Percentiles rank a stretch among this genome's conserved stretches.
Evolutionary conservation across 2,888 invertebrate genomes (phyloP).

Genomic region (Serrognathus titanus): DNA sequence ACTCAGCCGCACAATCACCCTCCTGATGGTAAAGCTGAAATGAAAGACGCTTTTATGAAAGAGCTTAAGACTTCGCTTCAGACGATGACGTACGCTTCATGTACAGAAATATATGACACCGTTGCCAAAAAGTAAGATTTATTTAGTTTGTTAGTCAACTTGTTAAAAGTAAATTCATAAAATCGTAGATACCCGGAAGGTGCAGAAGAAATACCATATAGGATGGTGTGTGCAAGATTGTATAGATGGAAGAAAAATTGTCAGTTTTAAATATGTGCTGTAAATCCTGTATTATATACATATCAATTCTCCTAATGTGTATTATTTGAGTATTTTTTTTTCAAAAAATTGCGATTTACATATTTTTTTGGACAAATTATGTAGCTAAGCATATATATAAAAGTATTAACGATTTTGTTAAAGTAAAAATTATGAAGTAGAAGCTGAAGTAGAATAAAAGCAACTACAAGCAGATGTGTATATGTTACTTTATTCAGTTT

Average conservation of each 20-base stretch:
- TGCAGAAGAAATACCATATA: conserved; percentile 36
- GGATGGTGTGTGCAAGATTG: conserved; percentile 38
- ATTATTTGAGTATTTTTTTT: no score
- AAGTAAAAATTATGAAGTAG: no score
- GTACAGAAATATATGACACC: not conserved
- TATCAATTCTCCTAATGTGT: no score
- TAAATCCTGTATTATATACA: no score
- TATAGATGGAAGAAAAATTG: conserved; percentile 37
- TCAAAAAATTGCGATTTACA: no score
- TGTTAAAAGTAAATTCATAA: not conserved
- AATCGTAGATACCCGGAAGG: conserved; percentile 39
- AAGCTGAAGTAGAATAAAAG: no score
- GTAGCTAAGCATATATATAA: no score
- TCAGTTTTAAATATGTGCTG: not conserved
- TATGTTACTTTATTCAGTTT: no score
- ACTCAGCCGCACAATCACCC: conserved; percentile 42
- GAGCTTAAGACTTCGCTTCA: conserved; percentile 34
- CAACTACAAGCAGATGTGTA: no score
- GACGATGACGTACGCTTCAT: conserved; percentile 7
- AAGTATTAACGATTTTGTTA: no score
- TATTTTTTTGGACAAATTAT: no score
- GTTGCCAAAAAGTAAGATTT: conserved; percentile 6
- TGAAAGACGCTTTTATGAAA: conserved; percentile 36
- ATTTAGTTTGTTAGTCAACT: not conserved
- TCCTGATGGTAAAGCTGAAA: conserved; percentile 37